Conservation (phyloP, 2,113 vertebrate genomes). For the Rousettus leschenaultii region DNA sequence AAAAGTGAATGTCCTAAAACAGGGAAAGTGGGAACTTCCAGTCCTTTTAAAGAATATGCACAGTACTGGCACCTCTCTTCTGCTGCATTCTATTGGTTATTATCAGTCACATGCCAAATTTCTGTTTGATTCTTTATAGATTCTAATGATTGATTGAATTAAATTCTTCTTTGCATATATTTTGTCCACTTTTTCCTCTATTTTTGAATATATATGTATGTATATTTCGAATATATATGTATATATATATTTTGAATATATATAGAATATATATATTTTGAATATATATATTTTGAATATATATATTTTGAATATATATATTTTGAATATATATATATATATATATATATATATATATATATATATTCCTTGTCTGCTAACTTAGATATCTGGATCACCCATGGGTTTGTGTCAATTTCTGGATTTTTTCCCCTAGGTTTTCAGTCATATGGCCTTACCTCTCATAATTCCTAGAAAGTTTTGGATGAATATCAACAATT, state of each 20-base stretch:
- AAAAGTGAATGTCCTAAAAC: neutral
- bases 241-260: too few relatives aligned
- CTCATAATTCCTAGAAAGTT: constrained; percentile 28
- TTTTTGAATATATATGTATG: neutral
- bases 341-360: too few relatives aligned
- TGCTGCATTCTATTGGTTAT: neutral
- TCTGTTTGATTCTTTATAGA: neutral
- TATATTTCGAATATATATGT: neutral
- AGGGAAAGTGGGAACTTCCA: neutral
- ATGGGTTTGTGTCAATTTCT: neutral
- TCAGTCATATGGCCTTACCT: neutral
- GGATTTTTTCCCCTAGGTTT: neutral
- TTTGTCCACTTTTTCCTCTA: neutral
- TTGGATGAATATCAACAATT: neutral
- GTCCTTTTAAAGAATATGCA: neutral
- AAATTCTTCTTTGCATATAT: neutral
- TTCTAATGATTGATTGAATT: neutral
- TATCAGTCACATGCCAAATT: neutral
- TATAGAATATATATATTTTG: too few relatives aligned
- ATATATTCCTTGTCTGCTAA: neutral
- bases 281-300: too few relatives aligned
- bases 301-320: too few relatives aligned
- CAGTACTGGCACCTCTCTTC: neutral
- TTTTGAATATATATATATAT: too few relatives aligned
- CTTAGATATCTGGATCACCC: neutral